A percentile compares a stretch with the other conserved stretches of the same genome.
Evolutionary conservation across 2,113 vertebrate genomes (phyloP).

Genomic region (Micronycteris hirsuta): DNA sequence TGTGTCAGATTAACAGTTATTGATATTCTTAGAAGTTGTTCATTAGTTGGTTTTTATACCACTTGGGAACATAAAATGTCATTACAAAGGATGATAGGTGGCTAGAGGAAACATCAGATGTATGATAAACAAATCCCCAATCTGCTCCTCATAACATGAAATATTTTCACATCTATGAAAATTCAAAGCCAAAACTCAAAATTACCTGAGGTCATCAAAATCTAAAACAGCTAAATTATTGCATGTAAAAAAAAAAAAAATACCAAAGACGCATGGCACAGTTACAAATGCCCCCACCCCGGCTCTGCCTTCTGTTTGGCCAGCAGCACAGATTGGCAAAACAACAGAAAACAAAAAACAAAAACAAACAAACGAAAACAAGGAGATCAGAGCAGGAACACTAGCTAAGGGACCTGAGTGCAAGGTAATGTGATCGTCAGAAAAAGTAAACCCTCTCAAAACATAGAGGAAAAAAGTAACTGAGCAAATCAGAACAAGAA

Average conservation of each 20-base stretch:
- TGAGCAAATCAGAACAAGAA: background rate
- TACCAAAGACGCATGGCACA: background rate
- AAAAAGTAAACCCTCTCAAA: background rate
- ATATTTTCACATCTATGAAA: background rate
- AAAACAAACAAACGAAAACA: background rate
- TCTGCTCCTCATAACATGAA: background rate
- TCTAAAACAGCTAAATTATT: background rate
- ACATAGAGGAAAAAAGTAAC: background rate
- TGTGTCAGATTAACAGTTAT: background rate
- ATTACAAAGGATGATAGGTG: background rate
- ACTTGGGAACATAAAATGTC: background rate
- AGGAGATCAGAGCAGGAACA: background rate
- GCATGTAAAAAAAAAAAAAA: background rate
- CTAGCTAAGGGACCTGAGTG: background rate
- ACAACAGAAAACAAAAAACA: background rate
- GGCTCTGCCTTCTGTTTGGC: background rate
- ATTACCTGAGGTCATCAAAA: background rate
- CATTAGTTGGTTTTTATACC: background rate
- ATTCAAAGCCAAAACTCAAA: background rate
- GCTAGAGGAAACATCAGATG: background rate
- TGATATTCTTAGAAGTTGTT: background rate
- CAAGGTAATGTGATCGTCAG: background rate
- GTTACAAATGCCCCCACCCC: background rate
- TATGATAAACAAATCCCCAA: background rate
- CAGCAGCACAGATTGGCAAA: no score